Evolutionary conservation across 2,797 vertebrate species (phyloP), one percentile per base, ranked within the genome.

Genomic region (Mycteria americana): DNA sequence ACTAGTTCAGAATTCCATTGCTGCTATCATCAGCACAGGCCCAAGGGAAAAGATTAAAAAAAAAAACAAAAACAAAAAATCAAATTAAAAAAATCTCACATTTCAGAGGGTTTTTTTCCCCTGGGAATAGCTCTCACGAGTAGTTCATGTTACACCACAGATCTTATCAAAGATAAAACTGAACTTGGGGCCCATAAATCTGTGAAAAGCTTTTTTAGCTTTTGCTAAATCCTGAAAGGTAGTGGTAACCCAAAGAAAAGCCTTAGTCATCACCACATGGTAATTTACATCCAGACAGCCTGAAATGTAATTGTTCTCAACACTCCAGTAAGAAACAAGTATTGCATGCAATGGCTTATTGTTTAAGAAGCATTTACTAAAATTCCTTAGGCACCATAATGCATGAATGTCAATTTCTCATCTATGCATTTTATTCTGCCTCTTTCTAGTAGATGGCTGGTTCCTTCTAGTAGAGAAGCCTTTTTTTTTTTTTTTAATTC

Each of bases 161-260:
- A 4, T 70, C 35, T 77, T 90, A 56, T 48, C 15, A 83, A 67
- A 80, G 8, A 51, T 24, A 89, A 76, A 91, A 83, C 11, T 51
- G 11, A 69, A 69, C 18, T 39, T 2, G 0, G 5, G 15, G 8
- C 15, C 17, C 18, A 79, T 0, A 0, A 31, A 45, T 28, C 21
- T 50, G 14, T 35, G 41, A 73, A 75, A 87, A 63, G 3, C 3
- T 23, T n/a, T n/a, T n/a, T n/a, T n/a, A n/a, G n/a, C 12, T 56
- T 69, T 78, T 78, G 15, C 14, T 60, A 77, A 31, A 60, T 64
- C 15, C 48, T 78, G 24, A 41, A 79, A 79, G 28, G 33, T 33
- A 30, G 7, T 28, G 10, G 28, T 50, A 64, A 57, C 15, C 13
- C 24, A 68, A 81, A 37, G 13, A 45, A 70, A 93, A 76, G 5